A percentile compares a stretch with the other conserved stretches of the same genome.
Evolutionary conservation across 2,888 invertebrate genomes (phyloP).

Genomic region (Hydrotaea diabolus): DNA sequence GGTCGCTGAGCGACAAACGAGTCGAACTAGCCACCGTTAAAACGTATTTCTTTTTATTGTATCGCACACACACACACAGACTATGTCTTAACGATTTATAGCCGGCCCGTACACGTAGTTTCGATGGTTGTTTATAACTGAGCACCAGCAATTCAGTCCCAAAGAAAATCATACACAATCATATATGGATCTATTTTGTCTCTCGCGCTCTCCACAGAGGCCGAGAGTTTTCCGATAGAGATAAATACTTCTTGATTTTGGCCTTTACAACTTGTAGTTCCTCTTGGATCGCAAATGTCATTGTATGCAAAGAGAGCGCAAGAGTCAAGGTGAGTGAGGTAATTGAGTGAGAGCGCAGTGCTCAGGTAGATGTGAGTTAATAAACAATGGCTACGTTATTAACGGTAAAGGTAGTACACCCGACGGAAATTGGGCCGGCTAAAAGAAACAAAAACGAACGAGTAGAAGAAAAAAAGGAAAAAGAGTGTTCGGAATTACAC

Average conservation of each 20-base stretch:
- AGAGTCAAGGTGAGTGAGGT: not conserved
- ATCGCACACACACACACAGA: not conserved
- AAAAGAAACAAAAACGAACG: slow-evolving; percentile 1
- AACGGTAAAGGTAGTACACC: slow-evolving; percentile 11
- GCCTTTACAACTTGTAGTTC: not conserved
- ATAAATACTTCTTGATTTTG: not conserved
- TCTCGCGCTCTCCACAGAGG: not conserved
- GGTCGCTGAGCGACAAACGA: slow-evolving; percentile 36
- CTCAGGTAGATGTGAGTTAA: not conserved
- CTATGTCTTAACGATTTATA: not conserved
- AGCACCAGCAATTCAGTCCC: slow-evolving; percentile 4
- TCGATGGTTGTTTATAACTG: slow-evolving; percentile 64
- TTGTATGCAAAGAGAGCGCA: not conserved
- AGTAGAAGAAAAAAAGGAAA: not conserved
- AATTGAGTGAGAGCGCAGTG: not conserved
- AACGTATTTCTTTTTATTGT: slow-evolving; percentile 12
- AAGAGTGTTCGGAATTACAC: not conserved
- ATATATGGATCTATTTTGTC: not conserved
- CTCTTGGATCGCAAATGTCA: not conserved
- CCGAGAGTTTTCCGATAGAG: too few relatives aligned
- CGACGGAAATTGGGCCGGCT: not conserved
- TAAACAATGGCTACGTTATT: not conserved
- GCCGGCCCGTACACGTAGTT: slow-evolving; percentile 46
- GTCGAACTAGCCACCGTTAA: slow-evolving; percentile 28
- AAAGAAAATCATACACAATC: not conserved